Base-by-base conservation (phyloP, 2,888 invertebrate species). In the Pardosa pseudoannulata region DNA sequence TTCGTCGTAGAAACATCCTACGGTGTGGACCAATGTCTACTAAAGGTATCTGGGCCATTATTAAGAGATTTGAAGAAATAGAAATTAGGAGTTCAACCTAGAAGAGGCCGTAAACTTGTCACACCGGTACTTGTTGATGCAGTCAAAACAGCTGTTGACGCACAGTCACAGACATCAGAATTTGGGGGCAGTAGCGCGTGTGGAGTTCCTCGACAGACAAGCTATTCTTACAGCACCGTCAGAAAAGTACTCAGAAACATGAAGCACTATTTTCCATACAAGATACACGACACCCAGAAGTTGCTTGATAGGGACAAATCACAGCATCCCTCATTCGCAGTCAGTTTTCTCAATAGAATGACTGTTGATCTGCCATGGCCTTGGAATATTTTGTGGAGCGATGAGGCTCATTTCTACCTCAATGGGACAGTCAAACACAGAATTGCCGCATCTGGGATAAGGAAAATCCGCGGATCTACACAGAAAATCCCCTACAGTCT, bases 191-290 rank as follows among this genome's bases (percentile, higher is more conserved):
- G 50, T 50, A 71, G 71, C 29, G 46, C 46, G 28, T 29, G 19
- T 50, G 71, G 46, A 71, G 46, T 71, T 29, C 29, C 71, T 50
- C 19, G 71, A 71, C 27, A 71, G 29, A 46, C 46, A 16, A 50
- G 46, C 46, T 71, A 29, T 71, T 28, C 71, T 71, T 50, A 46
- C 41, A 71, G 46, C 71, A 71, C 31, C 31, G 29, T 71, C 71
- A 28, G 29, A 29, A 71, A 71, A 71, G 50, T 50, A 28, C 71
- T 71, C 50, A 11, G 71, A 46, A 71, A 71, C 29, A 71, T 71
- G 50, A 71, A 29, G 28, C 50, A 46, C 29, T 71, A n/a, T n/a
- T 46, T 71, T 1, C 31, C 29, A 50, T 72, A 31, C 31, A 72
- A 72, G 72, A 72, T 72, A n/a, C 64, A 9, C 64, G 28, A 64